These are phyloP conservation scores for Rhabdomys pumilio DNA, from an alignment of 2,797 vertebrate genomes.

Conservation along the genomic window DNA sequence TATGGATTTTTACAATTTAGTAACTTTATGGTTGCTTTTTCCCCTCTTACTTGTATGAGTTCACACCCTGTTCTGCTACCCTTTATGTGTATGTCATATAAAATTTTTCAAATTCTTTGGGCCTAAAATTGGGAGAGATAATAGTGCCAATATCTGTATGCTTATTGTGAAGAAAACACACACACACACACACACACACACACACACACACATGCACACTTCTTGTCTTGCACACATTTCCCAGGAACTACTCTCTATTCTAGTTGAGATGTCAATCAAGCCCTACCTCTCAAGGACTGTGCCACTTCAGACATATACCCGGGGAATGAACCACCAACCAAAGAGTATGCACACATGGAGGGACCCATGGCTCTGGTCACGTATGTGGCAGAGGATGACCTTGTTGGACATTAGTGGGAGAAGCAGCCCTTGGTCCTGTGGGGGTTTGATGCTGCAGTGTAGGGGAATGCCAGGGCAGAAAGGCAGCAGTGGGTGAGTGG, in stretches of 20 bases:
- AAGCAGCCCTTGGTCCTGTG: too few relatives aligned
- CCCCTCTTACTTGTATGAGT: neutral
- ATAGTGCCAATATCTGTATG: neutral
- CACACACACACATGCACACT: neutral
- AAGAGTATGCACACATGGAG: too few relatives aligned
- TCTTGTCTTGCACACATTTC: neutral
- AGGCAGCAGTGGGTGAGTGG: too few relatives aligned
- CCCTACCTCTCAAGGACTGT: neutral
- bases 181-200: too few relatives aligned
- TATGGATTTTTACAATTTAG: neutral
- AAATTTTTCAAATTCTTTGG: neutral
- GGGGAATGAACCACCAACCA: too few relatives aligned
- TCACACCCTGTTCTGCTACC: neutral
- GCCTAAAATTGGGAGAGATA: constrained; percentile 14
- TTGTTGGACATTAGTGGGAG: too few relatives aligned
- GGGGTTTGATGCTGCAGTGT: too few relatives aligned
- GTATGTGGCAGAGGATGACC: too few relatives aligned
- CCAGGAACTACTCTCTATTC: neutral
- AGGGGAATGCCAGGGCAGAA: too few relatives aligned
- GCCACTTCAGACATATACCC: neutral
- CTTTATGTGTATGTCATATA: neutral
- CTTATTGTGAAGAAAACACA: neutral
- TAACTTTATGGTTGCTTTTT: neutral
- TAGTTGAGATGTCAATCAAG: neutral
- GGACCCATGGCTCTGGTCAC: too few relatives aligned